These are phyloP conservation scores for Cephalopachus bancanus DNA, from an alignment of 2,797 vertebrate genomes.

Conservation along the genomic window DNA sequence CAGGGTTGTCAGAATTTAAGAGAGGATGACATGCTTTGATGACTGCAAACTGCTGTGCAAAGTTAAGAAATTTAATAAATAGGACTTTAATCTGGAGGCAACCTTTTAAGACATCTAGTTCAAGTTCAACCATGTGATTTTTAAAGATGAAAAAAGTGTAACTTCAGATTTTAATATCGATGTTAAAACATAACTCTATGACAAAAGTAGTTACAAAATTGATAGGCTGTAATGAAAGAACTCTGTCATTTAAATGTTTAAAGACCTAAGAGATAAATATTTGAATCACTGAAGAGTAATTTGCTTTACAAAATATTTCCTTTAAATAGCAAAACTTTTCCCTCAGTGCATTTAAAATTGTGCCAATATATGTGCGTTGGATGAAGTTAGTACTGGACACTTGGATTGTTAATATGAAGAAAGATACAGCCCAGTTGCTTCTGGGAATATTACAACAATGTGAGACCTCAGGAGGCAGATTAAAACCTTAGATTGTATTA, in stretches of 20 bases:
- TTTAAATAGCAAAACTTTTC: not conserved
- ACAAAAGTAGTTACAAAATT: constrained; percentile 20
- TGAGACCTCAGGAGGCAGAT: not conserved
- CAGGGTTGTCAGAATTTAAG: not conserved
- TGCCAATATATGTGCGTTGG: not conserved
- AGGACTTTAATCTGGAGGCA: not conserved
- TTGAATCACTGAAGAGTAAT: not conserved
- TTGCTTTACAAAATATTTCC: not conserved
- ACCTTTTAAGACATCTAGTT: constrained; percentile 20
- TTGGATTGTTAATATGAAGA: constrained; percentile 20
- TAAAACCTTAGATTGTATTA: not conserved
- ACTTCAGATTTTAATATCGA: not conserved
- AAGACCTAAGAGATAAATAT: not conserved
- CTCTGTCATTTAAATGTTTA: constrained; percentile 5
- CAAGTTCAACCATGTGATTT: constrained; percentile 25
- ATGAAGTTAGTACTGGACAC: not conserved
- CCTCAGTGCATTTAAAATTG: not conserved
- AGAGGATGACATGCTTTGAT: constrained; percentile 45
- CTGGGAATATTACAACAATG: not conserved
- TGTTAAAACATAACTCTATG: constrained; percentile 16
- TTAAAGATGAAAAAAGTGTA: constrained; percentile 18
- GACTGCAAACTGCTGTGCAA: constrained; percentile 30
- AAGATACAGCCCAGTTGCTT: not conserved
- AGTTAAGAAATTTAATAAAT: constrained; percentile 26
- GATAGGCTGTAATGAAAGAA: not conserved